phyloP scores from a whole-genome alignment of 92 coral and sea anemone genomes.

The Epizoanthus rinbou region DNA sequence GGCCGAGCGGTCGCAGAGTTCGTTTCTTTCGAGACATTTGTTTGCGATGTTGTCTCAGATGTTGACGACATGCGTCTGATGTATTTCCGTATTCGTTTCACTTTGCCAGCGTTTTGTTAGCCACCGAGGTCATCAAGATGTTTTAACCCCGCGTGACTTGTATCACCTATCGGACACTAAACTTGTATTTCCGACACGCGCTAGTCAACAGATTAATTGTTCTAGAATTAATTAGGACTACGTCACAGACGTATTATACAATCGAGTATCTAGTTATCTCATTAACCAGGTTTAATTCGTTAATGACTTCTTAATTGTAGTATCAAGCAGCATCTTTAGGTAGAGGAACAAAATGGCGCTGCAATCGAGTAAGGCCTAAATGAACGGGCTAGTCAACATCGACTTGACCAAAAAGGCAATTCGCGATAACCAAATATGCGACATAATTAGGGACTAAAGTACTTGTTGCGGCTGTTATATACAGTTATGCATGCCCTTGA shows the following conservation, averaged over 20 bases:
- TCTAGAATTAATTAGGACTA: background rate
- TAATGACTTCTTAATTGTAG: background rate
- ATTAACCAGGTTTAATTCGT: background rate
- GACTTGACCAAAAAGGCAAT: no score
- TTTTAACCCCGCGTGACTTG: background rate
- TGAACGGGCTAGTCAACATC: no score
- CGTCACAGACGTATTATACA: constrained; percentile 1
- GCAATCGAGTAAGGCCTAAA: no score
- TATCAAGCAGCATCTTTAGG: background rate
- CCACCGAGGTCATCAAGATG: background rate
- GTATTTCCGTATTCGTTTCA: constrained; percentile 79
- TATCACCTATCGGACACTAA: background rate
- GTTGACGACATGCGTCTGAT: constrained; percentile 98
- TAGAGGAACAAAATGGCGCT: no score
- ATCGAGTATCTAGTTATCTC: background rate
- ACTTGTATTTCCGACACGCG: constrained; percentile 21
- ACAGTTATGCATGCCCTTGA: no score
- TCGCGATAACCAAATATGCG: no score
- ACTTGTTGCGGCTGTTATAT: no score
- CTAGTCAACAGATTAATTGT: background rate
- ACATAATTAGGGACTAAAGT: no score
- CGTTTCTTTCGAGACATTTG: constrained; percentile 53
- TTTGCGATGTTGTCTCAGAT: constrained; percentile 57
- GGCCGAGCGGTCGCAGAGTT: constrained; percentile 43
- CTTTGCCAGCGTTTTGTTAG: constrained; percentile 58